Base-by-base conservation (phyloP, 2,797 vertebrate genomes). In the Muscicapa striata region DNA sequence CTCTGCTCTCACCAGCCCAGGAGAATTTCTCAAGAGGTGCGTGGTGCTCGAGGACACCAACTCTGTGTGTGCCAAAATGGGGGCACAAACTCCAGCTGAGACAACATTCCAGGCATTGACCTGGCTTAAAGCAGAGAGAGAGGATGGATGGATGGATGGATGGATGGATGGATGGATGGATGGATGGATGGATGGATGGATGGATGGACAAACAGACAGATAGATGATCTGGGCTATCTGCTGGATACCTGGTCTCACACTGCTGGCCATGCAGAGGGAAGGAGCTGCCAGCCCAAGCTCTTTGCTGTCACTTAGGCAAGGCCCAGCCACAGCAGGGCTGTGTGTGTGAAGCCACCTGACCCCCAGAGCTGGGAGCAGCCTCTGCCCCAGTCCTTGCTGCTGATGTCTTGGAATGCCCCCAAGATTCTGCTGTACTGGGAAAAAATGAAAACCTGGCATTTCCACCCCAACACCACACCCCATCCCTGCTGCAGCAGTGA, bases 41-140 rank as follows among this genome's bases (percentile, higher is more conserved):
- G 0, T 0, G 1, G 13, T 55, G 27, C 22, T 36, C 2, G 1
- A 27, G 55, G 36, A 80, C n/a, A 48, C 21, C 54, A 54, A 19
- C 27, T 54, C 32, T 51, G 9, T 4, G 3, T 3, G 19, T 13
- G 41, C 34, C 18, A 18, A n/a, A 34, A 22, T 1, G 8, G 59
- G 57, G 43, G 30, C 15, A 57, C 21, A 10, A 45, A 48, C 46
- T 30, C 8, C 41, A 9, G 43, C 55, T 41, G 32, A 59, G 20
- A 5, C 5, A 64, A 13, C 1, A 3, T 10, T 61, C 21, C 5
- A 4, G 54, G 20, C 29, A 32, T 11, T 34, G 9, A 10, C 34
- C 48, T 30, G 36, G 10, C 40, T 51, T 46, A 41, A 41, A 52
- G 15, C n/a, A 85, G 46, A 22, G 32, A 15, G 43, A 15, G 1